phyloP scores from a whole-genome alignment of 53 echinoderm and acorn worm genomes.

The Holothuria leucospilota region DNA sequence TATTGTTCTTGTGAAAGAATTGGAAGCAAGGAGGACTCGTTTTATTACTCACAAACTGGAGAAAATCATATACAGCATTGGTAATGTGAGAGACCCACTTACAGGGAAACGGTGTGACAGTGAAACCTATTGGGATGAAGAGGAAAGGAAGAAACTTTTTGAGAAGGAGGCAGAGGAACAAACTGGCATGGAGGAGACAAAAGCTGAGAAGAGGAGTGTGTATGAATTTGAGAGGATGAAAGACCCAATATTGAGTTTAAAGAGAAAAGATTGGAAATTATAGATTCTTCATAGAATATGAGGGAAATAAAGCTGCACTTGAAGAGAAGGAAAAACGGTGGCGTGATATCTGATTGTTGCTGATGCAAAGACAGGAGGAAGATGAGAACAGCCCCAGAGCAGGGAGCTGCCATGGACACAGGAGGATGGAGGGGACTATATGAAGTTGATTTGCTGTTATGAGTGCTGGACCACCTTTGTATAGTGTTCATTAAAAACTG shows the following conservation, averaged over 20 bases:
- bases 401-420: too few species aligned
- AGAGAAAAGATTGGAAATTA: conserved; percentile 30
- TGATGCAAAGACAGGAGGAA: too few species aligned
- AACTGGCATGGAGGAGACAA: conserved; percentile 28
- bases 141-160: neutral
- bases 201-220: conserved; percentile 20
- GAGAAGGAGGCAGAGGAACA: conserved; percentile 10
- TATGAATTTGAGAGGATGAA: conserved; percentile 23
- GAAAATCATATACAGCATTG: conserved; percentile 83
- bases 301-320: too few species aligned
- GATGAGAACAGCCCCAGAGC: too few species aligned
- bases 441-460: too few species aligned
- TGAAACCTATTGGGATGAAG: conserved; percentile 77
- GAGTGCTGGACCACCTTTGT: too few species aligned
- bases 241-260: conserved; percentile 23
- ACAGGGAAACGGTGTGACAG: conserved; percentile 87
- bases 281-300: neutral
- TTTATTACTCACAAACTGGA: conserved; percentile 80
- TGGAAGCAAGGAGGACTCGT: conserved; percentile 70
- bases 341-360: too few species aligned
- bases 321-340: too few species aligned
- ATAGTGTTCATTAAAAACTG: too few species aligned
- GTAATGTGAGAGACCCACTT: conserved; percentile 90
- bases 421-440: too few species aligned
- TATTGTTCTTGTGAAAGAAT: conserved; percentile 83